Conservation (phyloP, 2,888 invertebrate species). For the Drosophila subquinaria region DNA sequence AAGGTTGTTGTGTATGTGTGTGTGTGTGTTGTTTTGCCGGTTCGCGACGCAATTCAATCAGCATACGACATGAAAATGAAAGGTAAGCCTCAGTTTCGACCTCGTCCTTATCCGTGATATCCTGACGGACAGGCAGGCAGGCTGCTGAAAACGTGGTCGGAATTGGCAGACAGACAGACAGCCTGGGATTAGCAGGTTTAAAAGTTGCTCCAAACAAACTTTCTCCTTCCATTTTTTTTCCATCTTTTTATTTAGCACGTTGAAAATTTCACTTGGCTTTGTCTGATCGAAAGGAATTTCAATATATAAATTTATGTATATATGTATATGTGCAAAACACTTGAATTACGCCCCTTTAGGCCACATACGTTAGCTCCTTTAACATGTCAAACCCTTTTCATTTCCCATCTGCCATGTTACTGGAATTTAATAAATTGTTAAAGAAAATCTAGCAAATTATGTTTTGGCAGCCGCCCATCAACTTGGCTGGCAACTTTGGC, state of each 20-base stretch:
- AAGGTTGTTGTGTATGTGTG: not conserved
- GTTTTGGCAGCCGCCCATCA: constrained; percentile 3
- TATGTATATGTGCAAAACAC: constrained; percentile 33
- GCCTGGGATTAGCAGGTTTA: constrained; percentile 40
- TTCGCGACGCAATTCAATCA: constrained; percentile 57
- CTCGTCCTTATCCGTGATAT: constrained; percentile 8
- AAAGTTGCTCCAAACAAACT: constrained; percentile 15
- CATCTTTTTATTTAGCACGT: not conserved
- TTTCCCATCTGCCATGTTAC: constrained; percentile 34
- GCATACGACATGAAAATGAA: constrained; percentile 44
- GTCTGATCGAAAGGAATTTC: constrained; percentile 54
- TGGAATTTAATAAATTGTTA: constrained; percentile 60
- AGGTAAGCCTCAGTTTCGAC: constrained; percentile 41
- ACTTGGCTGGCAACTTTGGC: constrained; percentile 8
- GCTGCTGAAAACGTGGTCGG: constrained; percentile 8
- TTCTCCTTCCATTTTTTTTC: not conserved
- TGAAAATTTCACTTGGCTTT: constrained; percentile 28
- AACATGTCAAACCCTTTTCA: constrained; percentile 76
- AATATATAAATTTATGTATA: constrained; percentile 24
- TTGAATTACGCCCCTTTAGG: constrained; percentile 20
- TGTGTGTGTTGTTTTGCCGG: constrained; percentile 23
- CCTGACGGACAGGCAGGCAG: constrained; percentile 35
- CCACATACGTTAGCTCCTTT: not conserved
- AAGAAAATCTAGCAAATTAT: constrained; percentile 37
- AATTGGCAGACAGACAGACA: constrained; percentile 22